phyloP scores from a whole-genome alignment of 2,888 invertebrate species.

The Chrysolina oricalcia region DNA sequence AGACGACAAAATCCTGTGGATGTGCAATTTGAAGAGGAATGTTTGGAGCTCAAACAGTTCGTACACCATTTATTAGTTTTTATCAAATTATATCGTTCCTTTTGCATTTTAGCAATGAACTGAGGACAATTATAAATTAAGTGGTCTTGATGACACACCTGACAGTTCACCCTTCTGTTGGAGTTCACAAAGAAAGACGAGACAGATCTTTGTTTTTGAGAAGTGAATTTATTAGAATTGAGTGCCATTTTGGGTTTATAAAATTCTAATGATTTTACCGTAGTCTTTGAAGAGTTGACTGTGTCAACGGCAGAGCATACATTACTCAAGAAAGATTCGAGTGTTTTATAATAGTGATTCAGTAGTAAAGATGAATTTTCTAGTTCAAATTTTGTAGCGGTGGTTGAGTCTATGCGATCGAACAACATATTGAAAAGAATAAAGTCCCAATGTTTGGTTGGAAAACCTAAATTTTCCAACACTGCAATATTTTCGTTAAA shows the following conservation, averaged over 20 bases:
- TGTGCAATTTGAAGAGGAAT: background rate
- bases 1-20: background rate
- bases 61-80: slow-evolving; percentile 14
- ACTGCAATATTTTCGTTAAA: too few species aligned
- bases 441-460: too few species aligned
- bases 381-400: too few species aligned
- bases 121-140: slow-evolving; percentile 14
- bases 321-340: too few species aligned
- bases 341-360: too few species aligned
- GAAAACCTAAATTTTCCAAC: too few species aligned
- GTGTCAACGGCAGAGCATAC: background rate
- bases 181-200: slow-evolving; percentile 11
- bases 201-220: background rate
- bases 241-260: background rate
- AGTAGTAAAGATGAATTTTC: too few species aligned
- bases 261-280: background rate
- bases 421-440: too few species aligned
- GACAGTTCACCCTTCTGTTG: slow-evolving; percentile 8
- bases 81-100: slow-evolving; percentile 20
- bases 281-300: background rate
- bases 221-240: background rate
- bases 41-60: slow-evolving; percentile 16
- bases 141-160: slow-evolving; percentile 16
- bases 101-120: slow-evolving; percentile 17
- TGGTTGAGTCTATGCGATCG: too few species aligned